These are phyloP conservation scores for Sylvicola fuscatus DNA, from an alignment of 2,888 invertebrate genomes.

Conservation along the genomic window DNA sequence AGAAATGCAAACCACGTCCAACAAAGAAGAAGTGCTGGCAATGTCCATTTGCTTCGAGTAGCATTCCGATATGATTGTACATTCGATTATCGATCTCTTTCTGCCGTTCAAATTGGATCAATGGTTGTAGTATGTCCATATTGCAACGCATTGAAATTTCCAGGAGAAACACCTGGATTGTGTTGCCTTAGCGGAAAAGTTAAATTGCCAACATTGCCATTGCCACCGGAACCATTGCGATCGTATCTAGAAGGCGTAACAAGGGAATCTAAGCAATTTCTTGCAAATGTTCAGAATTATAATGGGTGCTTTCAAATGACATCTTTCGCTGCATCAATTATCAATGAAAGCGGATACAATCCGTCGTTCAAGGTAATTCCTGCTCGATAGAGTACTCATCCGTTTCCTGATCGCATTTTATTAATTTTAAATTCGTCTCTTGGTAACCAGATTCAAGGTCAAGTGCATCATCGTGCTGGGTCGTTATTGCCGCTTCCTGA, in stretches of 20 bases:
- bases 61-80: constrained; percentile 14
- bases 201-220: constrained; percentile 15
- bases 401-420: no score
- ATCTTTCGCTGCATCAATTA: no score
- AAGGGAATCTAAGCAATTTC: constrained; percentile 5
- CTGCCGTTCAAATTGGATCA: constrained; percentile 12
- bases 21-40: no score
- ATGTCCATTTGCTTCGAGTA: no score
- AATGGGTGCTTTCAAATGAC: not conserved
- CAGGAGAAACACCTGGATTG: constrained; percentile 18
- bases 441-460: constrained; percentile 3
- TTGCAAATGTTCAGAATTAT: no score
- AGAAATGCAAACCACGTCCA: no score
- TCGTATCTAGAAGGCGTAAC: constrained; percentile 10
- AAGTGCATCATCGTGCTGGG: constrained; percentile 1
- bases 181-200: constrained; percentile 22
- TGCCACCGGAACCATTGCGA: constrained; percentile 17
- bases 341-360: no score
- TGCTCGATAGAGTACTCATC: no score
- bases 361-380: no score
- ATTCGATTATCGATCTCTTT: constrained; percentile 13
- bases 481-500: constrained; percentile 1
- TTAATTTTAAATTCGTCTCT: no score
- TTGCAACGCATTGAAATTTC: constrained; percentile 17
- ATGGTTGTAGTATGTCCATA: constrained; percentile 15